Conservation (phyloP, 2,797 vertebrate genomes). For the Percopsis omiscomaycus region DNA sequence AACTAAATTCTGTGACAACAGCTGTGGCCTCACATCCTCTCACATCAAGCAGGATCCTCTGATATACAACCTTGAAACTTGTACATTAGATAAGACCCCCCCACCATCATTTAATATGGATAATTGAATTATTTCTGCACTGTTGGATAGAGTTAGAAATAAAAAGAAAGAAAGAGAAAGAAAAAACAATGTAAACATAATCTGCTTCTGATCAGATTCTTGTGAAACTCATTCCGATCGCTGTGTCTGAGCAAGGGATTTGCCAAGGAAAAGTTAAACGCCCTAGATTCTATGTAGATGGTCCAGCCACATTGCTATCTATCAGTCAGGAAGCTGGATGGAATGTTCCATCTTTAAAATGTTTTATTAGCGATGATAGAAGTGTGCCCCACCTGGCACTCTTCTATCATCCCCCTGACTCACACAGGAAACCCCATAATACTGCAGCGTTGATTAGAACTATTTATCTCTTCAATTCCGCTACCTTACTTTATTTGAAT, state of each 20-base stretch:
- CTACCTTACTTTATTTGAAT: slow-evolving; percentile 54
- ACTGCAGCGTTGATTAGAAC: slow-evolving; percentile 25
- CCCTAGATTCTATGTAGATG: slow-evolving; percentile 32
- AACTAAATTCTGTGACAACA: slow-evolving; percentile 63
- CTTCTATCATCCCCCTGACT: slow-evolving; percentile 16
- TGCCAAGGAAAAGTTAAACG: slow-evolving; percentile 44
- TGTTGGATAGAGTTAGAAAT: slow-evolving; percentile 8
- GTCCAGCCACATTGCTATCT: slow-evolving; percentile 20
- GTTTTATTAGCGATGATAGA: slow-evolving; percentile 43
- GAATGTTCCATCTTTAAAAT: slow-evolving; percentile 30
- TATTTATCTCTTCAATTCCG: slow-evolving; percentile 57
- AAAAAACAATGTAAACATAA: slow-evolving; percentile 20
- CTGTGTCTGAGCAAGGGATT: slow-evolving; percentile 13
- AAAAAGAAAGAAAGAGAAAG: slow-evolving; percentile 3
- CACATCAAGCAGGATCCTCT: slow-evolving; percentile 45
- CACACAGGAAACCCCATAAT: slow-evolving; percentile 35
- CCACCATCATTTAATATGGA: slow-evolving; percentile 13
- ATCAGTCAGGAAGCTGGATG: slow-evolving; percentile 33
- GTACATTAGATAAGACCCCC: neutral
- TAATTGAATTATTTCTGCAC: slow-evolving; percentile 34
- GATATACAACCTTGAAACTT: slow-evolving; percentile 41
- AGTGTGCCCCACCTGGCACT: neutral
- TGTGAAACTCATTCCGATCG: slow-evolving; percentile 10
- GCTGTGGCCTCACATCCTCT: slow-evolving; percentile 60
- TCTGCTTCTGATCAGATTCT: slow-evolving; percentile 26